A percentile compares a stretch with the other conserved stretches of the same genome.
Evolutionary conservation across 2,888 invertebrate species (phyloP).

Genomic region (Cybosia mesomella): DNA sequence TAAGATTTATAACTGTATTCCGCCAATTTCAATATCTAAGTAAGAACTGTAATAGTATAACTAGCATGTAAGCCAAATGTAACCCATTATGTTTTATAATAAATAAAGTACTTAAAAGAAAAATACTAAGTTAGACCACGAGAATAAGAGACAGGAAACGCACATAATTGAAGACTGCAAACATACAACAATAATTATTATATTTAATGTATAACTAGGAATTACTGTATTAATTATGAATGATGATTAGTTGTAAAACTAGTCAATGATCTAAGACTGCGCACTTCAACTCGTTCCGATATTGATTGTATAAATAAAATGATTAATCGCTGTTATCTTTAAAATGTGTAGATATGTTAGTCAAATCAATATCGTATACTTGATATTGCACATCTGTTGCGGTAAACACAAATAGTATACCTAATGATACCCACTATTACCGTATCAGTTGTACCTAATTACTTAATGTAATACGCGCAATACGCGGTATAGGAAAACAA

Average conservation of each 20-base stretch:
- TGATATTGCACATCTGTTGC: constrained; percentile 4
- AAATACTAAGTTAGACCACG: too few relatives aligned
- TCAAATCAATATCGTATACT: not conserved
- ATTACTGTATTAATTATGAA: too few relatives aligned
- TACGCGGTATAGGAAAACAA: not conserved
- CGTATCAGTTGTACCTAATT: not conserved
- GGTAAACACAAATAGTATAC: not conserved
- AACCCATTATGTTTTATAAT: too few relatives aligned
- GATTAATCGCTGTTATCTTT: constrained; percentile 11
- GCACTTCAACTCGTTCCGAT: not conserved
- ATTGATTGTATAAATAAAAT: constrained; percentile 2
- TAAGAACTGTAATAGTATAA: too few relatives aligned
- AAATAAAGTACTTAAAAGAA: too few relatives aligned
- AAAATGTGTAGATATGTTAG: not conserved
- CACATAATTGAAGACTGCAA: not conserved
- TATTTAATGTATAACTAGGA: too few relatives aligned
- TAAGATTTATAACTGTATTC: too few relatives aligned
- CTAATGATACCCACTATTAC: not conserved
- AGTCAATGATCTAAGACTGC: not conserved
- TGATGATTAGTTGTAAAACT: not conserved
- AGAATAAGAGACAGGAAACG: not conserved
- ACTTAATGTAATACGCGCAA: not conserved
- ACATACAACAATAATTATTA: not conserved
- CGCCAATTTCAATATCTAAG: too few relatives aligned
- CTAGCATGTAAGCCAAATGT: too few relatives aligned